Conservation (phyloP, 2,888 invertebrate species). For the Drepana falcataria region DNA sequence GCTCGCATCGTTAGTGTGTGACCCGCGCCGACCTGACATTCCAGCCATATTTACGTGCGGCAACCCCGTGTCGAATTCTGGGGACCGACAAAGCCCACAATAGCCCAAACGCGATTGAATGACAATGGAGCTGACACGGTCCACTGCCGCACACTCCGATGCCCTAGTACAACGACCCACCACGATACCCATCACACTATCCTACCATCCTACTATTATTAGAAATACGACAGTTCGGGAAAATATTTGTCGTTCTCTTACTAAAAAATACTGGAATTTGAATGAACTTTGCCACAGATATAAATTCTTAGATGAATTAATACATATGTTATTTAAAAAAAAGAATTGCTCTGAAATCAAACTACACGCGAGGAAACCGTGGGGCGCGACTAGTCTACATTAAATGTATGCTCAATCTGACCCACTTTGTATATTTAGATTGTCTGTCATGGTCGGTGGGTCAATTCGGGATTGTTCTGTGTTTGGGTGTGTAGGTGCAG, state of each 20-base stretch:
- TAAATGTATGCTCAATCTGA: slow-evolving; percentile 53
- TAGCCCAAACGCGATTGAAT: slow-evolving; percentile 53
- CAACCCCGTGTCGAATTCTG: slow-evolving; percentile 50
- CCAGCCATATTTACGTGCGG: slow-evolving; percentile 29
- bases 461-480: slow-evolving; percentile 24
- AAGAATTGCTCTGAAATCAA: too few relatives aligned
- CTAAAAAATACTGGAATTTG: too few relatives aligned
- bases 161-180: slow-evolving; percentile 31
- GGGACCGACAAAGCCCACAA: slow-evolving; percentile 56
- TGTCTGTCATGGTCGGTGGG: slow-evolving; percentile 43
- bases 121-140: slow-evolving; percentile 57
- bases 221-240: too few relatives aligned
- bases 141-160: slow-evolving; percentile 44
- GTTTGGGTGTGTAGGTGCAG: slow-evolving; percentile 2
- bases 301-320: too few relatives aligned
- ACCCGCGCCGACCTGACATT: slow-evolving; percentile 6
- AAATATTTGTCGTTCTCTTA: too few relatives aligned
- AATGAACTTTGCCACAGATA: too few relatives aligned
- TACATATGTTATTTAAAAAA: too few relatives aligned
- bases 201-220: too few relatives aligned
- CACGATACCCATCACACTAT: slow-evolving; percentile 20
- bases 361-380: too few relatives aligned
- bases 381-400: slow-evolving; percentile 15
- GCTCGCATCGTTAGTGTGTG: background rate
- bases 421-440: slow-evolving; percentile 51